A percentile compares a stretch with the other conserved stretches of the same genome.
These are phyloP conservation scores for Microctenopoma lineatum DNA, from an alignment of 2,797 vertebrate genomes.

Conservation along the genomic window DNA sequence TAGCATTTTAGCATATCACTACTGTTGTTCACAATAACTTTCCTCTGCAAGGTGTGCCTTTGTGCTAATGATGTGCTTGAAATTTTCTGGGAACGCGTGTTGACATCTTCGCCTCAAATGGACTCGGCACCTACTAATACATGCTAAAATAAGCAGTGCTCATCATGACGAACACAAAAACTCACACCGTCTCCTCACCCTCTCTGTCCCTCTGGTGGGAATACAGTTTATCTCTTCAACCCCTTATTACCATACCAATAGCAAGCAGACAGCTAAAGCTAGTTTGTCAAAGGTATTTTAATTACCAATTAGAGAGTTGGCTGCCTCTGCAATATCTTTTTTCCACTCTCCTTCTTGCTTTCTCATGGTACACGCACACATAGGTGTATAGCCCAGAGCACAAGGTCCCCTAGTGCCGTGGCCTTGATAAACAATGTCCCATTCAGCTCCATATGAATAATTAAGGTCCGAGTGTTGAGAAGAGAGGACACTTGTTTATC, in stretches of 20 bases:
- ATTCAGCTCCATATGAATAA: conserved; percentile 79
- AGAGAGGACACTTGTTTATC: conserved; percentile 73
- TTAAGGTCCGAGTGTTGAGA: conserved; percentile 67
- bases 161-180: conserved; percentile 20
- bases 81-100: background rate
- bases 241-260: conserved; percentile 77
- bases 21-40: background rate
- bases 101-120: conserved; percentile 24
- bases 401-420: conserved; percentile 55
- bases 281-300: conserved; percentile 78
- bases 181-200: conserved; percentile 19
- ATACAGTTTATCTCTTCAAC: conserved; percentile 70
- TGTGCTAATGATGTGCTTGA: background rate
- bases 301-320: conserved; percentile 79
- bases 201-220: conserved; percentile 58
- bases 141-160: conserved; percentile 28
- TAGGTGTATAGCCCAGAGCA: conserved; percentile 57
- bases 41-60: background rate
- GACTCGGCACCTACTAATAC: conserved; percentile 14
- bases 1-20: background rate
- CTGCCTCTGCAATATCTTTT: conserved; percentile 43
- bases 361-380: conserved; percentile 15
- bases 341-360: conserved; percentile 10
- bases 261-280: conserved; percentile 65
- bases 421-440: conserved; percentile 79